Conservation (phyloP, 2,113 vertebrate species). For the Tupaia chinensis region DNA sequence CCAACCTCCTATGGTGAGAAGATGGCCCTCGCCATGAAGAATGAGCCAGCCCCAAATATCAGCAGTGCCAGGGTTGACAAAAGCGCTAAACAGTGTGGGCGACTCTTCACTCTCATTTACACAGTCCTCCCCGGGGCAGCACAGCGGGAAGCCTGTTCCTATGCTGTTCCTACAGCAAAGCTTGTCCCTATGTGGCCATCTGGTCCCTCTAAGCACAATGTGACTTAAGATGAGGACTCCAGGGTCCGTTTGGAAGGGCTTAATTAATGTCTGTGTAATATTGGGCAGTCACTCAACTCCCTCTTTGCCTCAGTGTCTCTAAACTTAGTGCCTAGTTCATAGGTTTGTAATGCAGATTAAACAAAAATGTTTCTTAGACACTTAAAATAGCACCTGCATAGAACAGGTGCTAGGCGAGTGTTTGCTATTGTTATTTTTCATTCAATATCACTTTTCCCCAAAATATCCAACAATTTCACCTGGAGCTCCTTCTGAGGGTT, state of each 20-base stretch:
- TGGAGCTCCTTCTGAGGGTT: neutral
- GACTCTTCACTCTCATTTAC: neutral
- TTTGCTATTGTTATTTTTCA: neutral
- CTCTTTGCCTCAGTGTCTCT: neutral
- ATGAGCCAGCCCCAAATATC: neutral
- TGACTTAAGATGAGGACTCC: neutral
- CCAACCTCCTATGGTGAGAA: neutral
- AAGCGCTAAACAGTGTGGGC: no score
- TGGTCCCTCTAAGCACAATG: neutral
- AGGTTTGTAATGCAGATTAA: neutral
- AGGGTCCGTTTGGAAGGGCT: no score
- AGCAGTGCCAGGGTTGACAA: accelerated
- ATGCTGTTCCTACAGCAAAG: neutral
- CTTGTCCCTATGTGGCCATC: neutral
- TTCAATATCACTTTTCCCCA: neutral
- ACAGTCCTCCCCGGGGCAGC: neutral
- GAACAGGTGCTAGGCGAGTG: neutral
- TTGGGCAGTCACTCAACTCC: neutral
- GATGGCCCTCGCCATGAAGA: neutral
- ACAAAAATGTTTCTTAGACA: neutral
- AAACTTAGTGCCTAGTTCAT: neutral
- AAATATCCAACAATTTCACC: neutral
- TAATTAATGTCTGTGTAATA: accelerated
- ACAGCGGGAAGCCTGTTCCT: neutral
- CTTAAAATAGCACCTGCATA: neutral